phyloP scores from a whole-genome alignment of 64 coral and sea anemone genomes.

The Catalaphyllia jardinei region DNA sequence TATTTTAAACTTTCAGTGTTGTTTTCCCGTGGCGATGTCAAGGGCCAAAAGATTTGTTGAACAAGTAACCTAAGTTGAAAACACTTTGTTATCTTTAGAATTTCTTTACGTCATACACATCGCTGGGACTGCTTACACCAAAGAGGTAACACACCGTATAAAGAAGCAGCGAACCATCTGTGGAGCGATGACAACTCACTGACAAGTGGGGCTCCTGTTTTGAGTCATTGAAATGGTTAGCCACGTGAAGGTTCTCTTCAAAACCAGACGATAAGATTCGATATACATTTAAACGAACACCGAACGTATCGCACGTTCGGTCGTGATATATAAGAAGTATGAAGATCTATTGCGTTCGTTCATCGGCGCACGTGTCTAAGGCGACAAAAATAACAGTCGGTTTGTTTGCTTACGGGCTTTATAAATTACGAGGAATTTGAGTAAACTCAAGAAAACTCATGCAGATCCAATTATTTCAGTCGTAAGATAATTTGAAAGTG shows the following conservation, averaged over 20 bases:
- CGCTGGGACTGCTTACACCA: not conserved
- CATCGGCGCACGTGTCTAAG: not conserved
- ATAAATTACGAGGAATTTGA: slow-evolving; percentile 7
- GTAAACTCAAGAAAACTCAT: slow-evolving; percentile 27
- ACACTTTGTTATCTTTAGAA: slow-evolving; percentile 5
- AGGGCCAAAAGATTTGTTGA: slow-evolving; percentile 7
- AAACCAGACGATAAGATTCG: not conserved
- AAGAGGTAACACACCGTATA: too few species aligned
- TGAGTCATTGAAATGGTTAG: too few species aligned
- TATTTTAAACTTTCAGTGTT: not conserved
- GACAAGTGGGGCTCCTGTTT: not conserved
- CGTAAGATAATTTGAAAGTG: not conserved
- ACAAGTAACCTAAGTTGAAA: not conserved
- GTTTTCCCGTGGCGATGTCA: not conserved
- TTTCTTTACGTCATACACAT: not conserved
- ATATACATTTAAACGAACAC: not conserved
- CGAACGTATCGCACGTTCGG: not conserved
- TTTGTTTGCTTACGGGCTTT: slow-evolving; percentile 32
- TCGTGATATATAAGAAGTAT: not conserved
- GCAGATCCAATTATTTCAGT: slow-evolving; percentile 24
- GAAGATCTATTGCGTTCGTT: not conserved
- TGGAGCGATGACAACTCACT: not conserved
- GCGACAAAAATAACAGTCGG: not conserved
- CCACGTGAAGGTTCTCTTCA: not conserved
- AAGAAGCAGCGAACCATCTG: not conserved